phyloP scores from a whole-genome alignment of 2,797 vertebrate genomes.

The Brachyalestes nurse region DNA sequence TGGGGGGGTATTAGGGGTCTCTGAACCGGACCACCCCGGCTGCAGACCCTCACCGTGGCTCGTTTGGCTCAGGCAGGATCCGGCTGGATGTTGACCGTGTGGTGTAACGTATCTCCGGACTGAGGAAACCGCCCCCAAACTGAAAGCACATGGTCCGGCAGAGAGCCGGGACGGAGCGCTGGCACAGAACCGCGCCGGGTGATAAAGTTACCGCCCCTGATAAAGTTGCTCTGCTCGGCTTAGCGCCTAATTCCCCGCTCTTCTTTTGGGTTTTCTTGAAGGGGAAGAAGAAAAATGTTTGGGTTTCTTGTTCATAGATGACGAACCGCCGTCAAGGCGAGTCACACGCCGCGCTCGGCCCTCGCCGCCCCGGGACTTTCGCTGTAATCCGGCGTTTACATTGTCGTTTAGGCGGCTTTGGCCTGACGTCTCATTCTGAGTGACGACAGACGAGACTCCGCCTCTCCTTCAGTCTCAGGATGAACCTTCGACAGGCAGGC shows the following conservation, averaged over 20 bases:
- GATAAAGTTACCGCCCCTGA: constrained; percentile 63
- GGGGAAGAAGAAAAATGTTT: constrained; percentile 58
- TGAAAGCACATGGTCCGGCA: constrained; percentile 67
- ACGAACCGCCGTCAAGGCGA: constrained; percentile 50
- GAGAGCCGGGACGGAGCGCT: constrained; percentile 31
- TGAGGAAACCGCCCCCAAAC: constrained; percentile 62
- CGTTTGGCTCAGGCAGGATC: constrained; percentile 62
- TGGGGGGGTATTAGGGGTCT: background rate
- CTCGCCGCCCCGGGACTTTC: too few species aligned
- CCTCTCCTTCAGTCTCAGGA: constrained; percentile 68
- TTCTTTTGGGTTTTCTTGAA: constrained; percentile 44
- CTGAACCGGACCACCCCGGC: constrained; percentile 65
- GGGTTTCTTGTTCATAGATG: constrained; percentile 44
- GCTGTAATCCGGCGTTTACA: constrained; percentile 81
- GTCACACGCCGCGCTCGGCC: too few species aligned
- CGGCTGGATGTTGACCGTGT: constrained; percentile 59
- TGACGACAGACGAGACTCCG: constrained; percentile 80
- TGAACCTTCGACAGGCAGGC: constrained; percentile 62
- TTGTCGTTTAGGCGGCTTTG: constrained; percentile 77
- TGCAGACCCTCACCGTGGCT: constrained; percentile 58
- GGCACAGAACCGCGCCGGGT: constrained; percentile 44
- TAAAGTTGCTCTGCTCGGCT: constrained; percentile 35
- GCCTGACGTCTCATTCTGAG: constrained; percentile 74
- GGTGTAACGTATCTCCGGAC: constrained; percentile 68
- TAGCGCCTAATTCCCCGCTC: constrained; percentile 48